These are phyloP conservation scores for Phragmatobia fuliginosa DNA, from an alignment of 2,888 invertebrate species.

Conservation along the genomic window DNA sequence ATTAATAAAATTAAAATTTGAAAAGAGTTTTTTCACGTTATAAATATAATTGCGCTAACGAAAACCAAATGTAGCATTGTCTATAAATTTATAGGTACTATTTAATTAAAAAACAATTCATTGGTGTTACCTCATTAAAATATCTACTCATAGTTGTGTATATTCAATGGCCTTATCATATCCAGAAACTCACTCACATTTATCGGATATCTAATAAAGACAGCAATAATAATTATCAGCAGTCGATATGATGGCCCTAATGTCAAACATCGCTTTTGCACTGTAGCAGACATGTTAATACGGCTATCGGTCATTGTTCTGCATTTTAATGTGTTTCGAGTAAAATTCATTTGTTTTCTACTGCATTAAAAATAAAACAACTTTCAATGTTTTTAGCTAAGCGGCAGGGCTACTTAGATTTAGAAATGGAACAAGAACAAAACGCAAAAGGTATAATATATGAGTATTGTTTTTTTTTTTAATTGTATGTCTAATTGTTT, in stretches of 20 bases:
- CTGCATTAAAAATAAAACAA: not conserved
- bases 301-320: not conserved
- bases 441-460: constrained; percentile 50
- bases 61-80: not conserved
- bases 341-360: not conserved
- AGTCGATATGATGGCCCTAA: not conserved
- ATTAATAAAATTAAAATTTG: not conserved
- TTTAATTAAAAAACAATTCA: too few relatives aligned
- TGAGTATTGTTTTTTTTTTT: constrained; percentile 34
- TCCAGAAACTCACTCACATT: constrained; percentile 1
- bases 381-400: constrained; percentile 57
- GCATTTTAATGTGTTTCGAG: not conserved
- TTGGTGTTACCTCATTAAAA: not conserved
- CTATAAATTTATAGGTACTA: too few relatives aligned
- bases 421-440: constrained; percentile 62
- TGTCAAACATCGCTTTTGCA: not conserved
- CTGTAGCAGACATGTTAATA: not conserved
- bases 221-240: not conserved
- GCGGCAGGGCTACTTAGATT: constrained; percentile 53
- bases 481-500: constrained; percentile 21
- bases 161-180: constrained; percentile 14
- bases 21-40: too few relatives aligned
- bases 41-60: too few relatives aligned
- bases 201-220: constrained; percentile 4
- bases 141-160: not conserved